These are phyloP conservation scores for Eptatretus burgeri DNA, from an alignment of 2,113 vertebrate species.

Conservation along the genomic window DNA sequence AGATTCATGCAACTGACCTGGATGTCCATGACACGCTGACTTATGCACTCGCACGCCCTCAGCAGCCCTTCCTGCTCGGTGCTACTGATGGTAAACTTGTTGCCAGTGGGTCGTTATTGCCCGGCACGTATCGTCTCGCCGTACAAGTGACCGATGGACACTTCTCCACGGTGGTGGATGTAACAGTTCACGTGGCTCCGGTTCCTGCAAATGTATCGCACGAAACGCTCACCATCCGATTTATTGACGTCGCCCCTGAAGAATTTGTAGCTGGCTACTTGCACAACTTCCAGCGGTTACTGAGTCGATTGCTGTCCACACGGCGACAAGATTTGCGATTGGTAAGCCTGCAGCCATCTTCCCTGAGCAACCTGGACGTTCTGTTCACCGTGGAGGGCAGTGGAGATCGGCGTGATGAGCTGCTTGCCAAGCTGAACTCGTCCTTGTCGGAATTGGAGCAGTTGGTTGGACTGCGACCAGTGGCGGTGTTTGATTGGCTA, in stretches of 20 bases:
- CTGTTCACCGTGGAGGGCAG: constrained; percentile 45
- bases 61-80: constrained; percentile 78
- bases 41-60: constrained; percentile 43
- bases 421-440: constrained; percentile 68
- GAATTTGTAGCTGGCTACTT: constrained; percentile 61
- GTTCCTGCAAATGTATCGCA: constrained; percentile 44
- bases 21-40: constrained; percentile 72
- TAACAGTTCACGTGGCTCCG: constrained; percentile 54
- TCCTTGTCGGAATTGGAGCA: constrained; percentile 54
- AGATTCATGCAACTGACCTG: constrained; percentile 70
- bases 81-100: constrained; percentile 66
- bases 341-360: constrained; percentile 54
- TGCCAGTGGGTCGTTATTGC: constrained; percentile 56
- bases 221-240: constrained; percentile 62
- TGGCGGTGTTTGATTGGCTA: constrained; percentile 72
- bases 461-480: constrained; percentile 34
- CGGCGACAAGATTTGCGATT: constrained; percentile 52
- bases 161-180: constrained; percentile 49
- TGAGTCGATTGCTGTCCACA: constrained; percentile 31
- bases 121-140: constrained; percentile 48
- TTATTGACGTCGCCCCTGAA: constrained; percentile 50
- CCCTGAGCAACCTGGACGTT: constrained; percentile 47
- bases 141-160: constrained; percentile 72
- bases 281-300: constrained; percentile 33
- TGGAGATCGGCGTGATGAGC: constrained; percentile 41